Conservation (phyloP, 2,113 vertebrate species). For the Chamaetylas fuelleborni region DNA sequence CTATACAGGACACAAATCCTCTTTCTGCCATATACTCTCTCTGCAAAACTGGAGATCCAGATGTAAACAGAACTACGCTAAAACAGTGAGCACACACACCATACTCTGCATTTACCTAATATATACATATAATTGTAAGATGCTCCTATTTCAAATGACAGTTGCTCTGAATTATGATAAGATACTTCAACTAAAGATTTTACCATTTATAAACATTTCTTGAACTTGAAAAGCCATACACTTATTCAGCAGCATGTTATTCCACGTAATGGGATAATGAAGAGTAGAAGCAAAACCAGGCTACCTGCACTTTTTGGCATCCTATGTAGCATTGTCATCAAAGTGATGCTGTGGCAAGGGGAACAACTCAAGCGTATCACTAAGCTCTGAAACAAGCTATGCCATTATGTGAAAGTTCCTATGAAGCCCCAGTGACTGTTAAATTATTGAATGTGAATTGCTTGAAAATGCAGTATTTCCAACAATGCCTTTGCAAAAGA, state of each 20-base stretch:
- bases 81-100: neutral
- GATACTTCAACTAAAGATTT: neutral
- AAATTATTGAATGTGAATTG: neutral
- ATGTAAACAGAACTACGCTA: neutral
- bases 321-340: neutral
- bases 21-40: neutral
- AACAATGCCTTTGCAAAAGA: neutral
- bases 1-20: neutral
- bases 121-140: neutral
- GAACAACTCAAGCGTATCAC: neutral
- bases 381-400: neutral
- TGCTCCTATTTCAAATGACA: neutral
- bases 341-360: neutral
- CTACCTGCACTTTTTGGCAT: neutral
- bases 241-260: neutral
- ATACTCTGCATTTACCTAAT: neutral
- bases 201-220: neutral
- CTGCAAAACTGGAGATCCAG: neutral
- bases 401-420: neutral
- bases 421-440: neutral
- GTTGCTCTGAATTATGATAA: neutral
- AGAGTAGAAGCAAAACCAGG: neutral
- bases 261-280: neutral
- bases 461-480: neutral
- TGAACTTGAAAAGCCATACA: neutral